Evolutionary conservation across 37 sponge, comb jelly and placozoan species (phyloP), one percentile per base, ranked within the genome.

Genomic region (Theonella swinhoei): DNA sequence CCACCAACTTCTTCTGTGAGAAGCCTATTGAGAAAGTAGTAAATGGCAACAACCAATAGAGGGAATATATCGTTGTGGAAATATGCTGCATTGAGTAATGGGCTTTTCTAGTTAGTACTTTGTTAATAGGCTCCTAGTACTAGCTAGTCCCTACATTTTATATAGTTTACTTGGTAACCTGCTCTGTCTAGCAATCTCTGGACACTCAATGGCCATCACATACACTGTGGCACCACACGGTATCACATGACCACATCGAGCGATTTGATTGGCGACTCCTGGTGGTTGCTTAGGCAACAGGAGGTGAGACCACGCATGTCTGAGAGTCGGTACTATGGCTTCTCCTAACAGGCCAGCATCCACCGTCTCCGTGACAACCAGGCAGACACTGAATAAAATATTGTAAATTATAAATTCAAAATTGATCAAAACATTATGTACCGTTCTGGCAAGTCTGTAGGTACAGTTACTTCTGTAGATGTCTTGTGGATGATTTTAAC

Each of bases 281-380:
- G 1, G 11, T 11, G 67, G 59, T 70, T 76, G 59, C 20, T 62
- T 59, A 29, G 68, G 82, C 29, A 83, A 43, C 60, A 92, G 41
- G 31, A 92, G 76, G 37, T 79, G 62, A 11, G 39, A 72, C 93
- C 93, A 92, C 26, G 93, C 89, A 70, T 89, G 89, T 79, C 89
- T 79, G 35, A 92, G 43, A 17, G 89, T 76, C 9, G 85, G 85
- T 22, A 92, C 70, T 62, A 92, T 92, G 42, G 39, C 26, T 42
- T 92, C 93, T 19, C 93, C 89, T 7, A 92, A 43, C 34, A 92
- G 66, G 25, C 90, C 93, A 24, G 93, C 89, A 88, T 92, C 93
- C 37, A 92, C 85, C 30, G 63, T 92, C 42, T 92, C 93, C 41
- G 93, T 92, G 40, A 92, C 90, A 40, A 92, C 86, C 47, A 92